phyloP scores from a whole-genome alignment of 2,113 vertebrate genomes.

The Prunella himalayana region DNA sequence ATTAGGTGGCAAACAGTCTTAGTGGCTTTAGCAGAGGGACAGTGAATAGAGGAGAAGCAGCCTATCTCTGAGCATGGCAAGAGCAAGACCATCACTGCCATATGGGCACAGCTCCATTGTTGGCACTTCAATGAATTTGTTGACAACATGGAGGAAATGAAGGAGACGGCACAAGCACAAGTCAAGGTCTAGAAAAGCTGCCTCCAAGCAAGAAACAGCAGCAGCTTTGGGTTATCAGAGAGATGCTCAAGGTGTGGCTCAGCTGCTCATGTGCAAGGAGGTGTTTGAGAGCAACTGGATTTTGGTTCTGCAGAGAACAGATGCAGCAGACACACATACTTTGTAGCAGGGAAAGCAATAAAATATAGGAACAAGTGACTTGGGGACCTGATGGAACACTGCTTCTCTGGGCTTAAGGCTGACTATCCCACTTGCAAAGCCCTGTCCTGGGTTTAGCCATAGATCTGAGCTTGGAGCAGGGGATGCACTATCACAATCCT shows the following conservation, averaged over 20 bases:
- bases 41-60: background rate
- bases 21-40: background rate
- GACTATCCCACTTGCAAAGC: background rate
- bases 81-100: background rate
- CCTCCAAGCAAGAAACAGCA: background rate
- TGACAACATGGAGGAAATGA: background rate
- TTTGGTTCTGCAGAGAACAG: background rate
- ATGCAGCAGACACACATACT: background rate
- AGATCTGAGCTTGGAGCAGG: background rate
- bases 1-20: background rate
- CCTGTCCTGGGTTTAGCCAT: background rate
- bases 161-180: background rate
- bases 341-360: background rate
- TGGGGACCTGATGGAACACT: background rate
- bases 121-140: background rate
- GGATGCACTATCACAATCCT: background rate
- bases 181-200: background rate
- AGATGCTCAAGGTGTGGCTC: background rate
- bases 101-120: background rate
- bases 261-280: background rate
- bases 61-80: background rate
- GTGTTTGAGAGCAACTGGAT: background rate
- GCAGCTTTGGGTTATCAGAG: background rate
- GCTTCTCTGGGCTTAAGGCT: background rate
- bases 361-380: background rate